Evolutionary conservation across 2,797 vertebrate genomes (phyloP).

Genomic region (Enteromius viviparus): DNA sequence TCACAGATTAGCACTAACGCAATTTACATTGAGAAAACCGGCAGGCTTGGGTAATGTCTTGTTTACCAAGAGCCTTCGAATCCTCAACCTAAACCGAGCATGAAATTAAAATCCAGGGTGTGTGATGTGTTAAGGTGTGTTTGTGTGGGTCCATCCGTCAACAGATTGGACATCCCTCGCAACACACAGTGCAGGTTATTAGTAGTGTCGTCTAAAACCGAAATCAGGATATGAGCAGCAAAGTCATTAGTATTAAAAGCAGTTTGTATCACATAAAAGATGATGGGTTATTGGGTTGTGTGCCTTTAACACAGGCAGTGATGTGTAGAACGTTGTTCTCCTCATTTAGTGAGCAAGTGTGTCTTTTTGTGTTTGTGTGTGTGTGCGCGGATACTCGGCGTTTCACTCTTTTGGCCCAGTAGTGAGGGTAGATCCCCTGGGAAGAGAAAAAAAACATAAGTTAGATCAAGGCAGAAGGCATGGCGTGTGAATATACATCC

Average conservation of each 20-base stretch:
- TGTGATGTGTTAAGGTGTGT: conserved; percentile 41
- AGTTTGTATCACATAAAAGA: conserved; percentile 73
- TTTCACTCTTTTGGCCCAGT: conserved; percentile 65
- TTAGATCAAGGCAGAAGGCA: neutral
- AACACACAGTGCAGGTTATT: conserved; percentile 58
- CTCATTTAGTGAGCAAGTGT: conserved; percentile 50
- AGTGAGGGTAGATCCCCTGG: conserved; percentile 64
- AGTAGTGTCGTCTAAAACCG: conserved; percentile 52
- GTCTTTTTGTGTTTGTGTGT: conserved; percentile 57
- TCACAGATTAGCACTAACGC: conserved; percentile 31
- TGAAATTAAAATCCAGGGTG: conserved; percentile 32
- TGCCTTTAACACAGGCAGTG: conserved; percentile 74
- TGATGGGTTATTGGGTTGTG: conserved; percentile 62
- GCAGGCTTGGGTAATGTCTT: conserved; percentile 19
- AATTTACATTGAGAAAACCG: conserved; percentile 24
- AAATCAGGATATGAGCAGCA: conserved; percentile 50
- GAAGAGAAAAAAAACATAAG: conserved; percentile 32
- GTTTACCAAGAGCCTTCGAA: conserved; percentile 21
- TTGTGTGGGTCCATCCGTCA: conserved; percentile 51
- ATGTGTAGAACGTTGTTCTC: conserved; percentile 65
- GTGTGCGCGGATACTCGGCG: conserved; percentile 60
- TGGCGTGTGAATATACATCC: neutral
- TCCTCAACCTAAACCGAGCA: conserved; percentile 32
- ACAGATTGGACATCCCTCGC: conserved; percentile 55
- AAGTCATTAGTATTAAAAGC: conserved; percentile 66